Base-by-base conservation (phyloP, 2,113 vertebrate species). In the Gambusia holbrooki region DNA sequence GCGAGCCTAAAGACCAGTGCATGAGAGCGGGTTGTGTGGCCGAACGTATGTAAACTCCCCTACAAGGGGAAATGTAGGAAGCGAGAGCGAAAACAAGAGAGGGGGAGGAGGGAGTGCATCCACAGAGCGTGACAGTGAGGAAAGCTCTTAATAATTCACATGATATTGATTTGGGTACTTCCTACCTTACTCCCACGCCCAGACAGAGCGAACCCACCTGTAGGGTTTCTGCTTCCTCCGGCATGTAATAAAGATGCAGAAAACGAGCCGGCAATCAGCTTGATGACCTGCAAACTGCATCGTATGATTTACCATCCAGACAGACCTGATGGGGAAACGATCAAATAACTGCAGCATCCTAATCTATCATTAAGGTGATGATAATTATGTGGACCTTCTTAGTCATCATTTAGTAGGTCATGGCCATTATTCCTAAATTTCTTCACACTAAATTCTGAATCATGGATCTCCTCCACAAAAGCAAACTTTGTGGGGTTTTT, bases 71-170 rank as follows among this genome's bases (percentile, higher is more conserved):
- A 84, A 74, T 54, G 66, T 77, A 79, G 71, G 73, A 69, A 74
- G 75, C 17, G 40, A 32, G 66, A 45, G 68, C 54, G 68, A 81
- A 83, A 82, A 82, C 62, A 84, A 77, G 63, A 27, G 60, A 66
- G 35, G 35, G 63, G 10, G 70, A 42, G 58, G 63, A 67, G 68
- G 64, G 74, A 64, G 79, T 27, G 75, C 30, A 30, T 82, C 76
- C 87, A 81, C 87, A 84, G 94, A 94, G 93, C 92, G 92, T 95
- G 95, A 94, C 95, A 95, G 92, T 72, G 86, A 94, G 93, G 89
- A 92, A 92, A 88, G 82, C 27, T 93, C 93, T 97, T 96, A 96
- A 96, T 96, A 95, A 96, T 97, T 96, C 91, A 95, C 89, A 72
- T 94, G 90, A 91, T 96, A 96, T 97, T 95, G 95, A 96, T 96